Conservation (phyloP, 2,797 vertebrate genomes). For the Esox lucius region DNA sequence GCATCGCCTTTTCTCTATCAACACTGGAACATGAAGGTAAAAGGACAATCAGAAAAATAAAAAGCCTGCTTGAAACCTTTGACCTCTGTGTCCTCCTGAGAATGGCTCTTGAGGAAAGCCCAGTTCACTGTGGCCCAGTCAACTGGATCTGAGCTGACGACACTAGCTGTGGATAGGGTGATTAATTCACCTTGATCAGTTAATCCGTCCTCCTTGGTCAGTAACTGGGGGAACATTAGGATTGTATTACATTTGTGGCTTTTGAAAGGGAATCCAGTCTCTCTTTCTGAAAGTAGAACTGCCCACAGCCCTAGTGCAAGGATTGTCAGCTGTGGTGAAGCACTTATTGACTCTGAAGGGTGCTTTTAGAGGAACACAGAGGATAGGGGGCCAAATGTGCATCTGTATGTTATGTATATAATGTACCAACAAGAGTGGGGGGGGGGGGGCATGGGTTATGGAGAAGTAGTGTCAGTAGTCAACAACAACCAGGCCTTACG, state of each 20-base stretch:
- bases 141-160: neutral
- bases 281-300: neutral
- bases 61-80: neutral
- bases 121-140: neutral
- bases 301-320: neutral
- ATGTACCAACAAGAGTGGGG: neutral
- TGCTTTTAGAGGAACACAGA: neutral
- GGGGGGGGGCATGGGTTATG: neutral
- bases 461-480: neutral
- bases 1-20: neutral
- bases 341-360: neutral
- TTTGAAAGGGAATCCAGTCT: neutral
- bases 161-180: neutral
- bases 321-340: neutral
- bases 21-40: neutral
- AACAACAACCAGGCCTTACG: neutral
- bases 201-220: neutral
- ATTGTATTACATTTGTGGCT: conserved; percentile 1
- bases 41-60: neutral
- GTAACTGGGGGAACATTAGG: neutral
- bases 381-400: neutral
- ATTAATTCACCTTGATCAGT: neutral
- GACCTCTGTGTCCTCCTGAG: neutral
- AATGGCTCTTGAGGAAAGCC: neutral
- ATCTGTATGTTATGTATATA: neutral